Evolutionary conservation across 2,113 vertebrate species (phyloP), one percentile per base, ranked within the genome.

Genomic region (human (Homo sapiens)): DNA sequence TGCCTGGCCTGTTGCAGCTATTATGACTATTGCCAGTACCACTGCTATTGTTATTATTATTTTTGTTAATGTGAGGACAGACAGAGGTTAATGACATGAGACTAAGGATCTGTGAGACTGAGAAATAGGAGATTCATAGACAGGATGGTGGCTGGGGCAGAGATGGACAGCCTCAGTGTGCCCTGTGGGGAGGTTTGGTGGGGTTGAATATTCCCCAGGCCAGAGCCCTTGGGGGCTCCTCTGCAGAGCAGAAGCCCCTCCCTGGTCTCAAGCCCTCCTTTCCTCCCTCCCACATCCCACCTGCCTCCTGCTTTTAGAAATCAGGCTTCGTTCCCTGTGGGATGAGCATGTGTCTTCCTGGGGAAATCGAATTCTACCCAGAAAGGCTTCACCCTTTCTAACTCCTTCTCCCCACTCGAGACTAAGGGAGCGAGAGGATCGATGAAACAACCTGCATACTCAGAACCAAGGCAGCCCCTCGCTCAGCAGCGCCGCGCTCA

Each of bases 291-390:
- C 30, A 14, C 16, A 17, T 23, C 43, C 61, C 64, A 2, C 6
- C 64, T 84, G n/a, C 85, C 57, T 50, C 66, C 27, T 25, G 61
- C 48, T 90, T 43, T 64, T n/a, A 48, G 87, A 70, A 97, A 82
- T 70, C 88, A 95, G 84, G 7, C 76, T 88, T 86, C 30, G 0
- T 61, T 87, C 45, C 52, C 52, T 50, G 59, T 35, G 90, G 30
- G 83, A 72, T 1, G 25, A 97, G 70, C 45, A 40, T 1, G 3
- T 70, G 52, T 73, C 82, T 97, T 92, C 38, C 96, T 97, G 97
- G 98, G 97, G 95, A 80, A 88, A 97, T 93, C 96, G 95, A 96
- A 97, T 98, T 98, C 95, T 95, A 93, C 97, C 93, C 55, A 88
- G 85, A 88, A 95, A 97, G 95, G 93, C 97, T 97, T 98, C 94